These are phyloP conservation scores for Zaprionus camerounensis DNA, from an alignment of 1,140 invertebrate species.

Conservation along the genomic window DNA sequence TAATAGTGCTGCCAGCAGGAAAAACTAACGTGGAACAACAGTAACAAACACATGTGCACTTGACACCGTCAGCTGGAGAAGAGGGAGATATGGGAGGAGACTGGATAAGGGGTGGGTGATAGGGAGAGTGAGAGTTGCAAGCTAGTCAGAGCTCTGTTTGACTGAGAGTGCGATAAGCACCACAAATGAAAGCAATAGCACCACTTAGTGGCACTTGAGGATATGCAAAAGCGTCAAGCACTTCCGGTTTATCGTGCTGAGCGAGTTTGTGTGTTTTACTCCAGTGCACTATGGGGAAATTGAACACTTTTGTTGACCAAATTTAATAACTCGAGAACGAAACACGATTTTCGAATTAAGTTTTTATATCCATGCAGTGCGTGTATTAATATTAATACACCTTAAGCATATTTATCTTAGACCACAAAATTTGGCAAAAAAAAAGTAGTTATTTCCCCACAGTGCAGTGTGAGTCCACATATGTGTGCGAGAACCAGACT, in stretches of 20 bases:
- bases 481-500: conserved; percentile 1
- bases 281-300: neutral
- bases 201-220: conserved; percentile 79
- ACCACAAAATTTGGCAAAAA: no score
- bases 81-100: neutral
- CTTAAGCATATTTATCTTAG: no score
- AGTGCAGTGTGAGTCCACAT: neutral
- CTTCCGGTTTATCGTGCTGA: conserved; percentile 63
- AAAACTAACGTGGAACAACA: conserved; percentile 36
- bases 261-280: conserved; percentile 8
- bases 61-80: conserved; percentile 41
- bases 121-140: conserved; percentile 11
- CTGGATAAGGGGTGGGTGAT: conserved; percentile 14
- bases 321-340: no score
- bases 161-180: conserved; percentile 66
- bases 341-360: no score
- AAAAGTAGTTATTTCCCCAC: neutral
- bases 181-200: conserved; percentile 71
- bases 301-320: neutral
- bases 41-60: conserved; percentile 64
- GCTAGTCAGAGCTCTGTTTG: conserved; percentile 31
- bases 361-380: no score
- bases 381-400: no score
- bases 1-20: conserved; percentile 16
- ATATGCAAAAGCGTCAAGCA: conserved; percentile 76